Base-by-base conservation (phyloP, 37 sponge, comb jelly and placozoan species). In the Aplysina aerophoba region DNA sequence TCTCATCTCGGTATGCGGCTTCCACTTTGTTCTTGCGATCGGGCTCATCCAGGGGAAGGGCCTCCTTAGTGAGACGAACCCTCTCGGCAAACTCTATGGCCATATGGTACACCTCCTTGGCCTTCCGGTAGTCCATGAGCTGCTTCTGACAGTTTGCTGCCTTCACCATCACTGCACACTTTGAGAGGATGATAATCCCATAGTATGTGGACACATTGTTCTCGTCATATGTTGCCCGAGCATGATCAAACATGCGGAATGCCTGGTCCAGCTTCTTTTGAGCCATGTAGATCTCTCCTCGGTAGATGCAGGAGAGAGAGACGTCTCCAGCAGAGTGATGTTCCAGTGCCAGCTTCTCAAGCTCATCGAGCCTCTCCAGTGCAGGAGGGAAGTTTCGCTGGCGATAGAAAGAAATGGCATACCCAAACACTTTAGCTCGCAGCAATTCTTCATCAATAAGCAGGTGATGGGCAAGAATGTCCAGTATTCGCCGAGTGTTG, bases 211-310 rank as follows among this genome's bases (percentile, higher is more conserved):
- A 82, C 13, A 88, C 79, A 74, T 24, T 81, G 17, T 84, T 74
- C 22, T 38, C 15, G 34, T 34, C 27, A 59, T 91, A 85, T 16
- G n/a, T 8, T 1, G 60, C 25, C 6, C 59, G 28, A 22, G 93
- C 90, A 54, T 36, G 30, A 20, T 28, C 21, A 41, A 82, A 93
- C 33, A 86, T 67, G 4, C 86, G 58, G 15, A 61, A 40, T n/a
- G 93, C 93, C 15, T 62, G 38, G 25, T 34, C 28, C 65, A 80
- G 86, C 39, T 84, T 55, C 31, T 38, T 33, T 36, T 44, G 57
- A 3, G 81, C 33, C 17, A 80, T 38, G 25, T 84, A 57, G 28
- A 89, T 68, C 58, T 93, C 90, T 53, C 93, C 93, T 28, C 89
- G 36, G 81, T 93, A 93, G n/a, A 89, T 64, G 37, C 53, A 73